These are phyloP conservation scores for Gymnarchus niloticus DNA, from an alignment of 2,113 vertebrate species.

Conservation along the genomic window DNA sequence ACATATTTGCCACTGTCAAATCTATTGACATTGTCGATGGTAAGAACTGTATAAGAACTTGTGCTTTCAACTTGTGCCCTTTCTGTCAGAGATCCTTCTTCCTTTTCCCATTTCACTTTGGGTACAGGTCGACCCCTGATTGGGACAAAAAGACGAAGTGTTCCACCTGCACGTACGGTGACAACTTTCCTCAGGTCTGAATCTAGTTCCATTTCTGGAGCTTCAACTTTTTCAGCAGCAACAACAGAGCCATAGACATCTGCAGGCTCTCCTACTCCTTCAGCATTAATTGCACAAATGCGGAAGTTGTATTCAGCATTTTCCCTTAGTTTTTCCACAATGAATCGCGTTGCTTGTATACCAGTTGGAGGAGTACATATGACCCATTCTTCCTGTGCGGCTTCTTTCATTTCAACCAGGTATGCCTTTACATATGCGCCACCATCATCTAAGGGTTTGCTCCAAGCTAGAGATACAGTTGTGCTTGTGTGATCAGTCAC, in stretches of 20 bases:
- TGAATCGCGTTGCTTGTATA: constrained; percentile 80
- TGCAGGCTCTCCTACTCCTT: constrained; percentile 89
- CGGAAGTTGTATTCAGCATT: constrained; percentile 90
- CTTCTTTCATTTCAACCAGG: constrained; percentile 86
- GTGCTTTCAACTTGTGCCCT: constrained; percentile 81
- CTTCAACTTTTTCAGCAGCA: constrained; percentile 76
- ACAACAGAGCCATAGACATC: constrained; percentile 75
- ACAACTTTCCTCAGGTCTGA: constrained; percentile 93
- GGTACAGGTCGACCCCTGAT: constrained; percentile 93
- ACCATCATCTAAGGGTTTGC: constrained; percentile 86
- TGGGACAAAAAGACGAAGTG: constrained; percentile 86
- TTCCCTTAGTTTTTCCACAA: constrained; percentile 81
- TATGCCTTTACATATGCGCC: constrained; percentile 89
- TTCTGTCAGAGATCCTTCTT: constrained; percentile 77
- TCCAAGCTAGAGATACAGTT: constrained; percentile 86
- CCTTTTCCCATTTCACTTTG: constrained; percentile 90
- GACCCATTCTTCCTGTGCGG: constrained; percentile 79
- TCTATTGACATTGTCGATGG: constrained; percentile 93
- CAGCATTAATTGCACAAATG: constrained; percentile 89
- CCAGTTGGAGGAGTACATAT: constrained; percentile 84
- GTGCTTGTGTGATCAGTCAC: constrained; percentile 84
- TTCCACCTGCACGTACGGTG: constrained; percentile 81
- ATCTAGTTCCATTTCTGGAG: constrained; percentile 94
- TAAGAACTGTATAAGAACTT: constrained; percentile 91
- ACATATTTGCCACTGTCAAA: constrained; percentile 95